Evolutionary conservation across 2,888 invertebrate genomes (phyloP), one percentile per base, ranked within the genome.

Genomic region (Sinhomidia bicolor): DNA sequence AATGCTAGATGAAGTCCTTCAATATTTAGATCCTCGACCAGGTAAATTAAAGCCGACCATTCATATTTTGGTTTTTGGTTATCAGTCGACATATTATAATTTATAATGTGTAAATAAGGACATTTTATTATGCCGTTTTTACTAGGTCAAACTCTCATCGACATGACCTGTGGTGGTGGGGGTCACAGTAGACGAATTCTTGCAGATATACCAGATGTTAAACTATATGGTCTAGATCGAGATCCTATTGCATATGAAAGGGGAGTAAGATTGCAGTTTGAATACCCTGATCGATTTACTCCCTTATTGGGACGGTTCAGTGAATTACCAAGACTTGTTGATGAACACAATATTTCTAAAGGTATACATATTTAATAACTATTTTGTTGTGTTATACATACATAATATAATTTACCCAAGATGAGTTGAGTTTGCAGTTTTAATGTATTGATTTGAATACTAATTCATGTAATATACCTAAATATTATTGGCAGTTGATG

Each of bases 91-190:
- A n/a, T n/a, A n/a, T n/a, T n/a, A n/a, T n/a, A n/a, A n/a, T n/a
- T n/a, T n/a, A n/a, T n/a, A n/a, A n/a, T n/a, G n/a, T n/a, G n/a
- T n/a, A n/a, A n/a, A n/a, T n/a, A n/a, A n/a, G n/a, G n/a, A n/a
- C n/a, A n/a, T n/a, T n/a, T n/a, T n/a, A n/a, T n/a, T n/a, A n/a
- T n/a, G n/a, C n/a, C n/a, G n/a, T n/a, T n/a, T n/a, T n/a, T 36
- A n/a, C 9, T 57, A 60, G 94, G 95, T 88, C 95, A 96, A 93
- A 94, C 95, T 6, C 96, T 97, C 91, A 94, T 99, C 90, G 99
- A 99, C 93, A 98, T 98, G 98, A 99, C 99, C 14, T 99, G 99
- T 94, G 99, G 99, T 36, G 97, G 97, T 26, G 99, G 99, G 7
- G 99, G 99, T 0, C 99, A 99, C 93, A 96, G 97, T 10, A 95